phyloP scores from a whole-genome alignment of 2,797 vertebrate genomes.

The Heteromormyrus szaboi region DNA sequence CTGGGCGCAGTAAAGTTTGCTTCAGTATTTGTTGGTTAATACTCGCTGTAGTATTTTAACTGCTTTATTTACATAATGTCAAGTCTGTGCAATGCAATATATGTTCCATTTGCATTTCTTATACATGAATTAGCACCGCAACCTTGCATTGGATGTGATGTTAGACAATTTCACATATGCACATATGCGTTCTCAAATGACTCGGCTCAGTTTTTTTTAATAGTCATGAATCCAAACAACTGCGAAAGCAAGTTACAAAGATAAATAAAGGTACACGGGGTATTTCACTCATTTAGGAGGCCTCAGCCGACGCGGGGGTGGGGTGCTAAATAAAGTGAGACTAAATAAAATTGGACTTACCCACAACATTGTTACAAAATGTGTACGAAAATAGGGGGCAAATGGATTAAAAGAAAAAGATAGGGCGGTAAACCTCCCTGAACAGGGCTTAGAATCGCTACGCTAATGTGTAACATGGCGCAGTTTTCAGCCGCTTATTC shows the following conservation, averaged over 20 bases:
- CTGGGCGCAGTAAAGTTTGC: not conserved
- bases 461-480: not conserved
- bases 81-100: not conserved
- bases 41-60: not conserved
- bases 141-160: not conserved
- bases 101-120: not conserved
- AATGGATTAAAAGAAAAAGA: not conserved
- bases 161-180: not conserved
- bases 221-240: not conserved
- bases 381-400: not conserved
- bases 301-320: not conserved
- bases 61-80: not conserved
- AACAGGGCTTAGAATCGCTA: not conserved
- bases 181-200: not conserved
- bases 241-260: not conserved
- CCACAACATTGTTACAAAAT: not conserved
- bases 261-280: not conserved
- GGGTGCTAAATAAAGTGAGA: not conserved
- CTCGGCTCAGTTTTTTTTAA: not conserved
- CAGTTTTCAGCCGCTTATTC: not conserved
- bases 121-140: not conserved
- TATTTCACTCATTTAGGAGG: not conserved
- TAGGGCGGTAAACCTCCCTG: not conserved
- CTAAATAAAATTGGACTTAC: not conserved
- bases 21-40: not conserved